Conservation (phyloP, 2,113 vertebrate genomes). For the Brachionichthys hirsutus region DNA sequence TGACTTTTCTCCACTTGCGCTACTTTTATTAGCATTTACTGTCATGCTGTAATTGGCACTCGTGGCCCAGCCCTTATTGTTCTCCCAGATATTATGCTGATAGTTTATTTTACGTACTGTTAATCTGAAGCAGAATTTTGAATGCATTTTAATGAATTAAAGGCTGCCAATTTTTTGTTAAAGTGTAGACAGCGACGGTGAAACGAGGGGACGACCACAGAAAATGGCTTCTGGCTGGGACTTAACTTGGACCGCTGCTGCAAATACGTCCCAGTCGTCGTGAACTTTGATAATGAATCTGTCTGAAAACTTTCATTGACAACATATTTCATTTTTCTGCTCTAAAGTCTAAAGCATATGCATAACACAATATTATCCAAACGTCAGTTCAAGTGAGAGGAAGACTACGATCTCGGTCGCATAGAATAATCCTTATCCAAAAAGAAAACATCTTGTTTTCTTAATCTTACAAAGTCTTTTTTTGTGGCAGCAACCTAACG, state of each 20-base stretch:
- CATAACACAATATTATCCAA: too few species aligned
- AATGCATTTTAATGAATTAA: too few species aligned
- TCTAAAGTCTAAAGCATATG: too few species aligned
- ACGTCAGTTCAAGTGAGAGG: background rate
- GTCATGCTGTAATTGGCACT: background rate
- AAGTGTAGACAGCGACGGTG: too few species aligned
- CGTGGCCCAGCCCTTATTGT: background rate
- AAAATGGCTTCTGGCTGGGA: too few species aligned
- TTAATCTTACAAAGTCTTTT: background rate
- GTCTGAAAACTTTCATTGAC: background rate
- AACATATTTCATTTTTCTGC: background rate
- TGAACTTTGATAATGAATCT: background rate
- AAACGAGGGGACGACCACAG: too few species aligned
- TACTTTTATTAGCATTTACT: background rate
- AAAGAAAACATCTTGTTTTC: constrained; percentile 4
- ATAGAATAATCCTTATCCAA: background rate
- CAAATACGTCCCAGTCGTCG: background rate
- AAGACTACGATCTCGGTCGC: constrained; percentile 2
- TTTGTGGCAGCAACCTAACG: background rate
- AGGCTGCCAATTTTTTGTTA: too few species aligned
- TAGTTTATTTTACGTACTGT: too few species aligned
- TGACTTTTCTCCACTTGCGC: background rate
- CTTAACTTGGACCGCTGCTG: too few species aligned
- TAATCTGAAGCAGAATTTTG: too few species aligned
- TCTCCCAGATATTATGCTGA: background rate